Evolutionary conservation across 2,113 vertebrate species (phyloP).

Genomic region (Aptenodytes forsteri): DNA sequence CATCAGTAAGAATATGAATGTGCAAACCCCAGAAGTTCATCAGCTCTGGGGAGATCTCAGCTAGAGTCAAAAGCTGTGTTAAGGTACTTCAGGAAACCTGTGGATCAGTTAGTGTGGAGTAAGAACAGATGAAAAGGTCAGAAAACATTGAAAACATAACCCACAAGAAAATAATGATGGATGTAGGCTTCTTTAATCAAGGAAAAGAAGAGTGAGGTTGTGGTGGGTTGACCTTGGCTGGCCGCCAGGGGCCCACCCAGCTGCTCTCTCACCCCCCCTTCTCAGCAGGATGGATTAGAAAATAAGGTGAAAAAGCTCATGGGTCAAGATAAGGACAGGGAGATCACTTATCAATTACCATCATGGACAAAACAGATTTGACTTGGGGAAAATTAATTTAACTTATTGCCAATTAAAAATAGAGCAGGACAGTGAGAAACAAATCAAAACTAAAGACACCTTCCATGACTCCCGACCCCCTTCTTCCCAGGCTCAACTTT

Average conservation of each 20-base stretch:
- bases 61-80: neutral
- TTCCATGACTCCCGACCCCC: fast-evolving
- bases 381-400: neutral
- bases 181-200: neutral
- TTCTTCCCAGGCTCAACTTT: neutral
- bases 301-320: neutral
- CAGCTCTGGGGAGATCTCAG: neutral
- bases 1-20: neutral
- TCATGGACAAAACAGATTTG: neutral
- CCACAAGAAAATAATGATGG: neutral
- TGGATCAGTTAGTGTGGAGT: neutral
- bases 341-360: neutral
- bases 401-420: neutral
- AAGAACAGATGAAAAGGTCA: neutral
- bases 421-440: neutral
- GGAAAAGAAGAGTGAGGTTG: neutral
- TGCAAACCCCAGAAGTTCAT: neutral
- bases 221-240: neutral
- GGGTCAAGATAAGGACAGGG: neutral
- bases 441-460: neutral
- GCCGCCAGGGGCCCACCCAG: neutral
- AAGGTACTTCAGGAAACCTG: neutral
- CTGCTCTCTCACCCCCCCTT: neutral
- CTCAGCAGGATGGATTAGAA: neutral
- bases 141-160: neutral